A percentile compares a stretch with the other conserved stretches of the same genome.
Conservation (phyloP, 2,888 invertebrate species). For the Tineola bisselliella region DNA sequence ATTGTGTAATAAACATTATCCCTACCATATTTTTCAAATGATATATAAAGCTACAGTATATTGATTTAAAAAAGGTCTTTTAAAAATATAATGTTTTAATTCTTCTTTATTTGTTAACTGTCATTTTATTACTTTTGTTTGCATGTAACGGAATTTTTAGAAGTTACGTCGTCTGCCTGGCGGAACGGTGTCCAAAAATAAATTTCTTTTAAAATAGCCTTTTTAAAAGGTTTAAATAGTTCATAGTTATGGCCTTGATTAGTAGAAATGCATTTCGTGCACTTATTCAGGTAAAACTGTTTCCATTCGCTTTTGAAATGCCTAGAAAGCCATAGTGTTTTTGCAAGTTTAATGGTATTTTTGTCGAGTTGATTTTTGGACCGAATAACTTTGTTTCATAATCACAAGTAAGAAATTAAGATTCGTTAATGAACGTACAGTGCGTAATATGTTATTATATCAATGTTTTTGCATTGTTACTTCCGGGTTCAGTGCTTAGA, state of each 20-base stretch:
- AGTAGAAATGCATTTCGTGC: constrained; percentile 50
- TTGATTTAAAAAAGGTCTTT: no score
- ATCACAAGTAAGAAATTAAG: constrained; percentile 21
- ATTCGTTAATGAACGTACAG: no score
- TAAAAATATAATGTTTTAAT: no score
- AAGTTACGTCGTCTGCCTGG: constrained; percentile 36
- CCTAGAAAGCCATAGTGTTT: constrained; percentile 7
- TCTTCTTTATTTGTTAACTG: no score
- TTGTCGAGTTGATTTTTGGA: constrained; percentile 15
- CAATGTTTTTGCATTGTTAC: not conserved
- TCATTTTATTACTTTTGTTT: constrained; percentile 3
- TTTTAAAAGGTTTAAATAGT: constrained; percentile 25
- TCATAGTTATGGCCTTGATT: constrained; percentile 44
- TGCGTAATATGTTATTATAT: no score
- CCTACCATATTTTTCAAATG: no score
- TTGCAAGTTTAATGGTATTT: no score
- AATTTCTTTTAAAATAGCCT: constrained; percentile 32
- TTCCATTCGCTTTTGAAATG: constrained; percentile 15
- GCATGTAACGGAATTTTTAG: constrained; percentile 24
- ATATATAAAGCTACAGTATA: no score
- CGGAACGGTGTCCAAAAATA: constrained; percentile 38
- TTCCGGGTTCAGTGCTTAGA: not conserved
- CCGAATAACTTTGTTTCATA: constrained; percentile 43
- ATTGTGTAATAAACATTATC: no score
- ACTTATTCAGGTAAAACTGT: constrained; percentile 42